Base-by-base conservation (phyloP, 1,140 invertebrate genomes). In the Zaprionus camerounensis region DNA sequence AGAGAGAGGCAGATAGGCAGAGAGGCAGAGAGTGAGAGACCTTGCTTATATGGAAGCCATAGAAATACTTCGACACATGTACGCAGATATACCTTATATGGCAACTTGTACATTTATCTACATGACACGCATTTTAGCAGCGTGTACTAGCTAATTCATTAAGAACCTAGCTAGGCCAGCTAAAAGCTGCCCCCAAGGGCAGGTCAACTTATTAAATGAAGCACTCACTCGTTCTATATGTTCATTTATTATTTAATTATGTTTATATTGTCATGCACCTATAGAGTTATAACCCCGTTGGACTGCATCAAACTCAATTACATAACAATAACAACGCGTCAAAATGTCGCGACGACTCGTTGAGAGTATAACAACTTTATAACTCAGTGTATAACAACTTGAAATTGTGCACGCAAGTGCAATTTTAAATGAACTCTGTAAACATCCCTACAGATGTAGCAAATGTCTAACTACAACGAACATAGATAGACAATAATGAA, bases 271-370 rank as follows among this genome's bases (percentile, higher is more conserved):
- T 11, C 12, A 28, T 55, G 24, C 3, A 61, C 15, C 15, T 26
- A 11, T n/a, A 57, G 12, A 22, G 6, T 3, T 12, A 12, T 68
- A 63, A 73, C 58, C 34, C 73, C 49, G 7, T 20, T 36, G n/a
- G 38, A 9, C 17, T 13, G 51, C n/a, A 56, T 61, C 61, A 41
- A 61, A 34, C 66, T 72, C 26, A 83, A 80, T 83, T 64, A 69
- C 53, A 82, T 80, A 80, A 82, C 81, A 82, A 82, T 76, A 76
- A 69, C 53, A 31, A 38, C 63, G 41, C 73, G 70, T 62, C 70
- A 61, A 57, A 82, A 68, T 61, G 71, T 80, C 46, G 59, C 26
- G 36, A 57, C 76, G 31, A 9, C 31, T 34, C 31, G 31, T 34
- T 34, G 31, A 34, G 31, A 2, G 31, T 34, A 31, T 31, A 34